Base-by-base conservation (phyloP, 1,140 invertebrate genomes). In the Armadillidium nasatum region DNA sequence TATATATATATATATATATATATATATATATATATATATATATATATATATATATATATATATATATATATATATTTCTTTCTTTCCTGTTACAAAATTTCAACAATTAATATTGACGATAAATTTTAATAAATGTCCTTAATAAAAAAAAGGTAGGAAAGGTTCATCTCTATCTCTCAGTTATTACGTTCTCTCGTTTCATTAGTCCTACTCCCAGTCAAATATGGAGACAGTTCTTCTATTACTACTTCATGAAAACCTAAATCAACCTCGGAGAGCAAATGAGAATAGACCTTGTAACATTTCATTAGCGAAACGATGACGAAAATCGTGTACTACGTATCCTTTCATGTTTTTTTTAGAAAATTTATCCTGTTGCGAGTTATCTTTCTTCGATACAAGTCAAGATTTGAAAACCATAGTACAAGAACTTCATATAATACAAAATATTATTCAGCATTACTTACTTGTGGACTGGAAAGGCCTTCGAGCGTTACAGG, bases 401-500 rank as follows among this genome's bases (percentile, higher is more conserved):
- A 50, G 9, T 50, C 46, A 15, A 15, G 46, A 50, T 15, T 50
- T 15, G 15, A 50, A 50, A 15, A 9, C 15, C 46, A 10, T 15
- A 50, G 15, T 10, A 10, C 46, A 50, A 50, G 9, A 10, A 50
- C 46, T 10, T 15, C 9, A 9, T 9, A 15, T 10, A 15, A 15
- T 50, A 50, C 46, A 15, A 50, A 50, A 15, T 10, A 50, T 10
- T 50, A 50, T 15, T 15, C 15, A 50, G 9, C 9, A 50, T 15
- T 50, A 15, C 15, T 9, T 50, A 50, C 46, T 15, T 50, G 46
- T 10, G 46, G 46, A 15, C 15, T 50, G 15, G 9, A 9, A 9
- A 50, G 15, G 15, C 15, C 15, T 50, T 15, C 46, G 46, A 50
- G 9, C 46, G 46, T 50, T 10, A 50, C n/a, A 15, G 79, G 79